phyloP scores from a whole-genome alignment of 2,797 vertebrate species.

The Squalus acanthias region DNA sequence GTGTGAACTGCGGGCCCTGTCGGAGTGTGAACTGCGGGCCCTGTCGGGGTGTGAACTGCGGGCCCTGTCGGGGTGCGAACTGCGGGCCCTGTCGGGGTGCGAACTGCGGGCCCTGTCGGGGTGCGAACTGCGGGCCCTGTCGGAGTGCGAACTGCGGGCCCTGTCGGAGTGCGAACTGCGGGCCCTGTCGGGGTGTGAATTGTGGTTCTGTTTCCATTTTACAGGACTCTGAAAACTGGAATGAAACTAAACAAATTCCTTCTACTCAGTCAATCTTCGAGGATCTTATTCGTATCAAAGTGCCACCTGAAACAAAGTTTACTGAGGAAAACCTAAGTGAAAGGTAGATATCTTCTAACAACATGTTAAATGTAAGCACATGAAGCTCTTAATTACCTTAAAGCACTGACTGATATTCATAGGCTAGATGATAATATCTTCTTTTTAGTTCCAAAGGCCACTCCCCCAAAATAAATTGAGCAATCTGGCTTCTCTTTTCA shows the following conservation, averaged over 20 bases:
- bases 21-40: too few relatives aligned
- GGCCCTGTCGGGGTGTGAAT: background rate
- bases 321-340: background rate
- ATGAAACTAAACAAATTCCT: background rate
- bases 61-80: too few relatives aligned
- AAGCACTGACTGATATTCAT: background rate
- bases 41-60: too few relatives aligned
- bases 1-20: too few relatives aligned
- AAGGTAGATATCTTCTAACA: conserved; percentile 6
- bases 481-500: background rate
- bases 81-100: background rate
- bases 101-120: background rate
- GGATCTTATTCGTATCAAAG: conserved; percentile 29
- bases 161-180: background rate
- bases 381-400: background rate
- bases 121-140: too few relatives aligned
- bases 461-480: background rate
- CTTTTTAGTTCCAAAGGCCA: background rate
- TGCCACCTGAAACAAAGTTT: conserved; percentile 24
- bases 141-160: background rate
- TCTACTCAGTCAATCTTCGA: conserved; percentile 19
- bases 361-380: background rate
- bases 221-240: background rate
- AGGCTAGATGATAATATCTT: background rate
- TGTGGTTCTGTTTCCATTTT: background rate